Evolutionary conservation across 2,113 vertebrate species (phyloP).

Genomic region (Aleadryas rufinucha): DNA sequence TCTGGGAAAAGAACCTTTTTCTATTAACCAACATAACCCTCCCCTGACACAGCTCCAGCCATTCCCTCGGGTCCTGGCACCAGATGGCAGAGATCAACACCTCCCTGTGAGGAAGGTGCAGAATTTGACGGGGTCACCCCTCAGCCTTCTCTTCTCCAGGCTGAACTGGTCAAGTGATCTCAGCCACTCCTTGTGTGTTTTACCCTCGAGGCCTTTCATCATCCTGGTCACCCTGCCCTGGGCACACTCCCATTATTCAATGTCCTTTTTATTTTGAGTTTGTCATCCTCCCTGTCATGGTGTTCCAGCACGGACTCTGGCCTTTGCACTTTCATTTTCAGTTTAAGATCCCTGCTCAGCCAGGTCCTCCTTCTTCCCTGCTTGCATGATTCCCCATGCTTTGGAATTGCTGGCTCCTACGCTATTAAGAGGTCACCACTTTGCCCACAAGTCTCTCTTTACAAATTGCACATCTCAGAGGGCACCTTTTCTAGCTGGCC

Average conservation of each 20-base stretch:
- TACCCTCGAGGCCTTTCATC: not conserved
- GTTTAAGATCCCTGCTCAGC: not conserved
- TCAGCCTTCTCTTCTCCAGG: not conserved
- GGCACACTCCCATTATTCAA: not conserved
- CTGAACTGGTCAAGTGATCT: not conserved
- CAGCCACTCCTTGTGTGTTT: not conserved
- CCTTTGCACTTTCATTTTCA: not conserved
- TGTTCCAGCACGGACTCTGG: not conserved
- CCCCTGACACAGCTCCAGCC: not conserved
- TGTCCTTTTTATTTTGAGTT: not conserved
- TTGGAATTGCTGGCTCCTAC: not conserved
- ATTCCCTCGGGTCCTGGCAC: not conserved
- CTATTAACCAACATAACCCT: not conserved
- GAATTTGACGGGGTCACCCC: accelerated
- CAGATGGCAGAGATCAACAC: not conserved
- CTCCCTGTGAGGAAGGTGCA: not conserved
- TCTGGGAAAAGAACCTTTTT: not conserved
- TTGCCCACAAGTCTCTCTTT: not conserved
- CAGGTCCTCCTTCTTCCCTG: not conserved
- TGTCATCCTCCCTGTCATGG: not conserved
- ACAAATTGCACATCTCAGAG: not conserved
- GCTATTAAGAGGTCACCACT: not conserved
- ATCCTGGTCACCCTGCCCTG: not conserved
- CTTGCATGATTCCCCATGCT: not conserved
- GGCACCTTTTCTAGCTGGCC: not conserved